A percentile compares a stretch with the other conserved stretches of the same genome.
Conservation (phyloP, 2,797 vertebrate genomes). For the Calcarius lapponicus region DNA sequence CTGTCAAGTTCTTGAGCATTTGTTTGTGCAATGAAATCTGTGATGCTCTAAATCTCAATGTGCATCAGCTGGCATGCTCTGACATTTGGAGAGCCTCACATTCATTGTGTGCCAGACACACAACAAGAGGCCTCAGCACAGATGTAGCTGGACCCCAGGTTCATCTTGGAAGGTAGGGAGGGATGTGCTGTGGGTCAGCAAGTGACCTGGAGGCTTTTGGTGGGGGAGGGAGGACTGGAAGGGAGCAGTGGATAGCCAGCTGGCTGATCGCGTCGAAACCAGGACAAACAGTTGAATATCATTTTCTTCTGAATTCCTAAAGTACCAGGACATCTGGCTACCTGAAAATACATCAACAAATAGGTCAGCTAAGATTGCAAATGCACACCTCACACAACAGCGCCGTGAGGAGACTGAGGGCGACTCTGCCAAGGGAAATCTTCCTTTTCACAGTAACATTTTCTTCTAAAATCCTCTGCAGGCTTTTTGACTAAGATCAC, state of each 20-base stretch:
- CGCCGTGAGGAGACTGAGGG: rapidly evolving
- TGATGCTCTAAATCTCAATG: slow-evolving; percentile 67
- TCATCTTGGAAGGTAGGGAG: slow-evolving; percentile 57
- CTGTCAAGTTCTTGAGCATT: slow-evolving; percentile 61
- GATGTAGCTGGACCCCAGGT: slow-evolving; percentile 68
- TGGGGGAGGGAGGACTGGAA: slow-evolving; percentile 30
- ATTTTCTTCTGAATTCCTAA: slow-evolving; percentile 64
- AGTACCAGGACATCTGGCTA: slow-evolving; percentile 65
- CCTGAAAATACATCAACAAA: slow-evolving; percentile 57
- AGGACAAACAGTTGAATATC: slow-evolving; percentile 54
- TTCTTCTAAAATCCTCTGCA: slow-evolving; percentile 33
- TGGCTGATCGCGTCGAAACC: not conserved
- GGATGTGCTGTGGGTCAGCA: slow-evolving; percentile 39
- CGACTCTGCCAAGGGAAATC: slow-evolving; percentile 22
- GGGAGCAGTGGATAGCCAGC: slow-evolving; percentile 37
- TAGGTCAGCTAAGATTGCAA: slow-evolving; percentile 48
- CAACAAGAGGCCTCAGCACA: slow-evolving; percentile 62
- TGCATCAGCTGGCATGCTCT: slow-evolving; percentile 69
- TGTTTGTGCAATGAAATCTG: slow-evolving; percentile 65
- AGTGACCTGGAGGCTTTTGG: slow-evolving; percentile 53
- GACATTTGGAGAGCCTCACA: slow-evolving; percentile 59
- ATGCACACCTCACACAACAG: not conserved
- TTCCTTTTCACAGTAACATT: slow-evolving; percentile 19
- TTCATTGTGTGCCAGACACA: slow-evolving; percentile 52
- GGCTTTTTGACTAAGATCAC: not conserved